phyloP scores from a whole-genome alignment of 2,888 invertebrate genomes.

The Muscina levida region DNA sequence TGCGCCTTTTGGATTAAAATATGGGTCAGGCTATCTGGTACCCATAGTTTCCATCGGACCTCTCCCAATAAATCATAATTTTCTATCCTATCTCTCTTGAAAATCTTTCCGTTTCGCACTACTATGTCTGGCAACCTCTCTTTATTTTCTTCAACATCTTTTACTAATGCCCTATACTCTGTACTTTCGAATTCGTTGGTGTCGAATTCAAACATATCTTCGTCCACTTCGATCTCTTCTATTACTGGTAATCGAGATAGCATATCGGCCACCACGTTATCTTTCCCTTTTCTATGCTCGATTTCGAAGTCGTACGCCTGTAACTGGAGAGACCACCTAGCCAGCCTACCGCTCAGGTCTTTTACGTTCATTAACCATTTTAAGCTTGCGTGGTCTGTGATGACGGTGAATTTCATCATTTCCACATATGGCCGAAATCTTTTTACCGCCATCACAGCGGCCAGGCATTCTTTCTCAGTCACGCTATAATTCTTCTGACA shows the following conservation, averaged over 20 bases:
- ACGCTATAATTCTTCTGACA: conserved; percentile 28
- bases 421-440: conserved; percentile 53
- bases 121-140: conserved; percentile 35
- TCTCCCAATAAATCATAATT: conserved; percentile 23
- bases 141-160: conserved; percentile 22
- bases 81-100: not conserved
- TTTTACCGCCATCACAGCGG: conserved; percentile 20
- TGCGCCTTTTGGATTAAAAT: conserved; percentile 43
- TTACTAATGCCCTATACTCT: conserved; percentile 37
- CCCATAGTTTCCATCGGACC: conserved; percentile 40
- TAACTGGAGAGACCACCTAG: conserved; percentile 30
- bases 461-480: conserved; percentile 8
- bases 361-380: conserved; percentile 40
- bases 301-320: conserved; percentile 16
- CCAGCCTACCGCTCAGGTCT: conserved; percentile 29
- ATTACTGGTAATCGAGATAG: not conserved
- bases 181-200: conserved; percentile 20
- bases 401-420: conserved; percentile 30
- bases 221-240: not conserved
- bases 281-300: conserved; percentile 29
- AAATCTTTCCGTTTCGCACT: not conserved
- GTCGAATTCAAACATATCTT: conserved; percentile 11
- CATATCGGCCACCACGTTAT: conserved; percentile 38
- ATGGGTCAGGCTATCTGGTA: conserved; percentile 34
- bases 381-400: conserved; percentile 29